Evolutionary conservation across 2,797 vertebrate species (phyloP), one percentile per base, ranked within the genome.

Genomic region (Peromyscus aztecus): DNA sequence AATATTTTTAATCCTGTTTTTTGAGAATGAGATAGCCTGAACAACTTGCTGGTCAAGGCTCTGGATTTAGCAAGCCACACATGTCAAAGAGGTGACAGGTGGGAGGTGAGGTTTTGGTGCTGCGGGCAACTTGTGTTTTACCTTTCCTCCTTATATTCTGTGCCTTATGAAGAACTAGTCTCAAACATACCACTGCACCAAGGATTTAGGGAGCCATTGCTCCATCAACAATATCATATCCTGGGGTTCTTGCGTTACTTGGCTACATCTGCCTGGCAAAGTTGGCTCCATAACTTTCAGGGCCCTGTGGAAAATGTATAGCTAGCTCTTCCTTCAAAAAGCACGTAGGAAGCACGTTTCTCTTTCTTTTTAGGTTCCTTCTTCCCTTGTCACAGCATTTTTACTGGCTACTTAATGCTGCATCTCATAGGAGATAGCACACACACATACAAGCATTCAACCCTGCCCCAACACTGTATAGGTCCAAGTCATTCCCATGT

Each of bases 171-270:
- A 69, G 24, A 46, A 21, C 43, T 34, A 0, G 11, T 4, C 0
- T 6, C 7, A 21, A 24, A 59, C 57, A 59, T 6, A 0, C 7
- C 9, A 57, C 0, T 0, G 4, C 0, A 0, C 1, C 7, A 29
- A 43, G 11, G 27, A 43, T 24, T 71, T 61, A 7, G 43, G 43
- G 52, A 86, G 27, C 49, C 17, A 2, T 11, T 5, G 9, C 0
- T 57, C 65, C 19, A 27, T 27, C 3, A 10, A 0, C 2, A 6
- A 29, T 46, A 21, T 52, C 1, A 12, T 0, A 10, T 23, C 6
- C 0, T 0, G 16, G 57, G 43, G 52, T 49, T 12, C 12, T n/a
- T 6, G 10, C 27, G 16, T 52, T 59, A 6, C 63, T 37, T 55
- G 40, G 14, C 6, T 4, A 21, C 0, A 10, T n/a, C 29, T 37